Evolutionary conservation across 1,140 invertebrate species (phyloP), one percentile per base, ranked within the genome.

Genomic region (Nebria ingens): DNA sequence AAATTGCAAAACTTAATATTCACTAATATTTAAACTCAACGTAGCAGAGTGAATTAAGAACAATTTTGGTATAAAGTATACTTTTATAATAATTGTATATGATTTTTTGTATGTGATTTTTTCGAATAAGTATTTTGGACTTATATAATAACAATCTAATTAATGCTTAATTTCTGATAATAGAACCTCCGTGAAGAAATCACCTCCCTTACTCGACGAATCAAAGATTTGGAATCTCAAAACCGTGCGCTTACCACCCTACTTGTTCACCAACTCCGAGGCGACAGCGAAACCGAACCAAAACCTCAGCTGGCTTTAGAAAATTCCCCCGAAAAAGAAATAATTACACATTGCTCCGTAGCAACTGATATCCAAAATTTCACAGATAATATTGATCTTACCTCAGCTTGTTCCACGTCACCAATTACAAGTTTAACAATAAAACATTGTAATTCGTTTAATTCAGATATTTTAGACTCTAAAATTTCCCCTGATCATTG

Each of bases 101-200:
- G 15, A 21, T 1, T 38, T 51, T 51, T 1, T 50, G 13, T 51
- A 1, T 15, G 13, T n/a, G n/a, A n/a, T n/a, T n/a, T n/a, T n/a
- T n/a, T n/a, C n/a, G n/a, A n/a, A n/a, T n/a, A n/a, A n/a, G n/a
- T n/a, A n/a, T n/a, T n/a, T n/a, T n/a, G n/a, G n/a, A n/a, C n/a
- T n/a, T n/a, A n/a, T 51, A 15, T 52, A 52, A 4, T 6, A 21
- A 20, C 19, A 20, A 21, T 17, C 23, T 9, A 21, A 20, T 6
- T 52, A 52, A 19, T 40, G 20, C n/a, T 55, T 49, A 12, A 42
- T 54, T 57, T 50, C 19, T 40, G n/a, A n/a, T 65, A 63, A 17
- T 68, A 85, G 83, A 81, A 79, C 58, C 72, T 85, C 9, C 76
- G 79, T 45, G 84, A 85, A 66, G 83, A 86, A 69, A 76, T 86